Evolutionary conservation across 2,888 invertebrate genomes (phyloP), one percentile per base, ranked within the genome.

Genomic region (Hermodice carunculata): DNA sequence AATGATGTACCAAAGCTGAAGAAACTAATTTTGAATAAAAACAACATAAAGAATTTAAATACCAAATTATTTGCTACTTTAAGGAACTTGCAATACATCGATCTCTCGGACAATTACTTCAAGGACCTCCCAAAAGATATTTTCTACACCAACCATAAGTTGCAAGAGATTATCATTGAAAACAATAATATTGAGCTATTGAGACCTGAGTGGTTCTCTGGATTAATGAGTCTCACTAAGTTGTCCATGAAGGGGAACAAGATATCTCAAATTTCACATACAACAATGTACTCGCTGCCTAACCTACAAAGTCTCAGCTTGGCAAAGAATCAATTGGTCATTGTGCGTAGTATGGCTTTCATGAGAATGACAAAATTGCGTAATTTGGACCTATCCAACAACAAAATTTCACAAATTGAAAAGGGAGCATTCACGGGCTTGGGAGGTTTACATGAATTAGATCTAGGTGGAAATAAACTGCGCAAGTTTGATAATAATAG

Each of bases 61-160:
- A 48, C 42, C 28, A 59, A 51, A 44, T 17, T 57, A 31, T 60
- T 67, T 26, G 19, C 37, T 19, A 24, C n/a, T 29, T 29, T 58
- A 34, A 32, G 22, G 14, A 26, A 64, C 28, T 64, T 78, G 17
- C 61, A 72, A 43, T 49, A 66, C 17, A 62, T 79, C 3, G 77
- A 79, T 62, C 52, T 79, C 29, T 64, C 64, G 5, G 51, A 60
- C 31, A 67, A 67, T 32, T 37, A 24, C 26, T 32, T 67, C 17
- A 52, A 48, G 34, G 64, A 64, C n/a, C 22, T 67, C 22, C 60
- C 32, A 14, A 42, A 59, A 37, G 51, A 60, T 22, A 32, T 60
- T 5, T 87, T 92, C 92, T 86, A 94, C 92, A 93, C 73, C 44
- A 62, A 76, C 8, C 52, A 62, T 6, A 70, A 67, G 26, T 58